phyloP scores from a whole-genome alignment of 2,113 vertebrate genomes.

The Phoenicopterus ruber region DNA sequence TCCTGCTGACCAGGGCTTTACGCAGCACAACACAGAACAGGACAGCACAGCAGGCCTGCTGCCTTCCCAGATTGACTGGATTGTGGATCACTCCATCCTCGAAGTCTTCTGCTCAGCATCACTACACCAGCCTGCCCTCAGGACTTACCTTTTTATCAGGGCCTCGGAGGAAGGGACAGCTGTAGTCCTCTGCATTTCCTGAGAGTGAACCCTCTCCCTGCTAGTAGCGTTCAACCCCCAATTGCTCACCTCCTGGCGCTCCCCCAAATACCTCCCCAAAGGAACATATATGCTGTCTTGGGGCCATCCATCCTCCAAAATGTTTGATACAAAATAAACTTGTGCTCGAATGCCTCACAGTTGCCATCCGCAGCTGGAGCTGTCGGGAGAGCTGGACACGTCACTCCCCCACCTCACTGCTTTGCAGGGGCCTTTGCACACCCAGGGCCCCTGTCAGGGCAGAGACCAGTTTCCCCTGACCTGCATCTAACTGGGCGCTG shows the following conservation, averaged over 20 bases:
- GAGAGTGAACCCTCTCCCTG: background rate
- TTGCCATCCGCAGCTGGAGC: background rate
- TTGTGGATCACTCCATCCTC: background rate
- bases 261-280: background rate
- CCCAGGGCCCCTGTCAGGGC: fast-evolving
- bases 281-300: fast-evolving
- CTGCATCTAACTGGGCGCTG: fast-evolving
- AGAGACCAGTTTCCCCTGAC: fast-evolving
- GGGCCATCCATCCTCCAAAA: background rate
- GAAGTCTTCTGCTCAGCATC: background rate
- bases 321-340: background rate
- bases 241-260: background rate
- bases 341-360: fast-evolving
- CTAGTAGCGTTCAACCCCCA: background rate
- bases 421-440: background rate
- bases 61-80: background rate
- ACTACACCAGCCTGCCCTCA: background rate
- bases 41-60: background rate
- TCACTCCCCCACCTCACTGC: too few relatives aligned
- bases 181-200: background rate
- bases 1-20: background rate
- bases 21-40: background rate
- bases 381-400: background rate
- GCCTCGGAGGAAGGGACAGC: background rate
- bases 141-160: background rate